phyloP scores from a whole-genome alignment of 2,113 vertebrate genomes.

The Gadus chalcogrammus region DNA sequence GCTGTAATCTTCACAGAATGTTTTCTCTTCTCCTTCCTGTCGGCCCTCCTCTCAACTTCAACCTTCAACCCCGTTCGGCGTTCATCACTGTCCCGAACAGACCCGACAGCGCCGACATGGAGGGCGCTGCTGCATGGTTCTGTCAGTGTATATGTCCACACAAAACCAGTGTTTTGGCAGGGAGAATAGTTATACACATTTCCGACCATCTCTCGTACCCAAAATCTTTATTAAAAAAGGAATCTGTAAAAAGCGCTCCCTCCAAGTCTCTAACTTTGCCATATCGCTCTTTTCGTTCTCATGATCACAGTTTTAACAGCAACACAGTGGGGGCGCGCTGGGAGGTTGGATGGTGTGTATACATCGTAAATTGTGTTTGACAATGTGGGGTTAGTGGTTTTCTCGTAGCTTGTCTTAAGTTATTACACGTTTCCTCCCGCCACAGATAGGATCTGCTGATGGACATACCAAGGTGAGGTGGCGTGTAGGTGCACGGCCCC shows the following conservation, averaged over 20 bases:
- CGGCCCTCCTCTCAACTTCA: constrained; percentile 88
- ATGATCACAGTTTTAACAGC: constrained; percentile 87
- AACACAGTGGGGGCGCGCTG: constrained; percentile 38
- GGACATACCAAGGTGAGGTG: constrained; percentile 74
- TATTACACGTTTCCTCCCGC: constrained; percentile 88
- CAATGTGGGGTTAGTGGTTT: constrained; percentile 90
- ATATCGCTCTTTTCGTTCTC: constrained; percentile 77
- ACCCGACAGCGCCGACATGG: constrained; percentile 64
- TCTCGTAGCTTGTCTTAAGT: constrained; percentile 91
- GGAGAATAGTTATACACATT: too few relatives aligned
- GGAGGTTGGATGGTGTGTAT: constrained; percentile 62
- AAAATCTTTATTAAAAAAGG: constrained; percentile 9
- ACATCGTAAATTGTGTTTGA: constrained; percentile 98
- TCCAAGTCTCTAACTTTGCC: constrained; percentile 49
- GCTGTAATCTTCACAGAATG: constrained; percentile 85
- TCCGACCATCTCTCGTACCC: constrained; percentile 39
- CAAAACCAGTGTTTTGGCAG: neutral
- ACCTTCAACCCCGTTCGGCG: constrained; percentile 85
- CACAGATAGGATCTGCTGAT: constrained; percentile 80
- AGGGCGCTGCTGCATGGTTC: constrained; percentile 79
- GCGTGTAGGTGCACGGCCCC: constrained; percentile 66
- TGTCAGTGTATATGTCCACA: constrained; percentile 46
- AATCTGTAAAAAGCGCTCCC: constrained; percentile 64
- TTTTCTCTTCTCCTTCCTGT: constrained; percentile 81
- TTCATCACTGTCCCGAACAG: constrained; percentile 82